Conservation (phyloP, 2,797 vertebrate species). For the Pipistrellus pygmaeus region DNA sequence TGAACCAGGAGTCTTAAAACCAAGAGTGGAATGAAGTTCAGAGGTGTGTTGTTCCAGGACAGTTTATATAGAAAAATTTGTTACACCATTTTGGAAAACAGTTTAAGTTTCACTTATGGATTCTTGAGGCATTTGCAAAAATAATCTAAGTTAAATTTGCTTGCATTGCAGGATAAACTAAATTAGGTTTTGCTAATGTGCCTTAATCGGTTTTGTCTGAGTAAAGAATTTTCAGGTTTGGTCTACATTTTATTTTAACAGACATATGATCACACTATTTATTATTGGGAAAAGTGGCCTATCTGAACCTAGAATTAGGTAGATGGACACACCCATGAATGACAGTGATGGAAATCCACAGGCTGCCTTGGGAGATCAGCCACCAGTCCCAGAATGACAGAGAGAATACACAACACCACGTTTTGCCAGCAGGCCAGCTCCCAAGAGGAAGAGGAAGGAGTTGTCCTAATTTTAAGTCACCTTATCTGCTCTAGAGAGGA, state of each 20-base stretch:
- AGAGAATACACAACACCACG: background rate
- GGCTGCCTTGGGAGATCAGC: background rate
- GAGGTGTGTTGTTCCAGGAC: background rate
- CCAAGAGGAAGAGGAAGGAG: background rate
- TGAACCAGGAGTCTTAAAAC: background rate
- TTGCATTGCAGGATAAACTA: background rate
- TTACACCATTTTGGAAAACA: background rate
- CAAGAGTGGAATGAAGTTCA: background rate
- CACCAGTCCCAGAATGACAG: background rate
- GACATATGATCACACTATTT: background rate
- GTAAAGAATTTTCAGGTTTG: background rate
- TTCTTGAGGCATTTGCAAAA: background rate
- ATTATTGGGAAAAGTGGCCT: background rate
- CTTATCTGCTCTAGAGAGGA: background rate
- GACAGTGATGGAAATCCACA: background rate
- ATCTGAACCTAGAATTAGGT: background rate
- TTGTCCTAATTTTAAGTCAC: background rate
- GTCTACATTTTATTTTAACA: background rate
- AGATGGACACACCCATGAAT: background rate
- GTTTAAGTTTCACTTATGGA: background rate
- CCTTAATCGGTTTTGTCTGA: background rate
- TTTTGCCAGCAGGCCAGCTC: background rate
- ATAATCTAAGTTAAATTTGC: background rate
- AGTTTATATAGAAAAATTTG: background rate
- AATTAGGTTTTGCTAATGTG: background rate